These are phyloP conservation scores for Musca domestica DNA, from an alignment of 1,140 invertebrate genomes.

Conservation along the genomic window DNA sequence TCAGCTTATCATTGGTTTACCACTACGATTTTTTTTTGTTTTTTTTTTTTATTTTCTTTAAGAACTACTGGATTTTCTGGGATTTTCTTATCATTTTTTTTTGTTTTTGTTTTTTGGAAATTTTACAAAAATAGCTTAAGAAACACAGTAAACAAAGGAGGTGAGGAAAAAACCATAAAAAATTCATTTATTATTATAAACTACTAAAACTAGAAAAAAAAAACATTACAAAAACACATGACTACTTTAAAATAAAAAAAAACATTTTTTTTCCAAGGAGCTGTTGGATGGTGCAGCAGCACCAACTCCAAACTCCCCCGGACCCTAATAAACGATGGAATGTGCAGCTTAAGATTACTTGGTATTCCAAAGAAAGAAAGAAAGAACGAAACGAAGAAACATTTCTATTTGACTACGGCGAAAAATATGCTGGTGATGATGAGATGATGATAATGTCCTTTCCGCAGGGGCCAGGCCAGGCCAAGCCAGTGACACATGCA, in stretches of 20 bases:
- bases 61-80: slow-evolving; percentile 16
- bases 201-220: slow-evolving; percentile 14
- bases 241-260: background rate
- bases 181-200: slow-evolving; percentile 17
- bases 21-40: background rate
- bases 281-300: too few relatives aligned
- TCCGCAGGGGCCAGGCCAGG: too few relatives aligned
- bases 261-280: too few relatives aligned
- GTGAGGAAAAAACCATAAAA: slow-evolving; percentile 15
- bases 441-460: too few relatives aligned
- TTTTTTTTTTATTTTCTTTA: slow-evolving; percentile 1
- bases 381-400: too few relatives aligned
- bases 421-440: too few relatives aligned
- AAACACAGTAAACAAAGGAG: slow-evolving; percentile 2
- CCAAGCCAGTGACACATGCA: too few relatives aligned
- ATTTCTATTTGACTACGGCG: too few relatives aligned
- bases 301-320: too few relatives aligned
- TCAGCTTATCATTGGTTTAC: background rate
- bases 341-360: slow-evolving; percentile 11
- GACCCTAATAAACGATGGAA: background rate
- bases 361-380: too few relatives aligned
- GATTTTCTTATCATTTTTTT: background rate
- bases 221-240: slow-evolving; percentile 5
- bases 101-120: slow-evolving; percentile 9
- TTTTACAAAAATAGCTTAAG: slow-evolving; percentile 21